A percentile compares a stretch with the other conserved stretches of the same genome.
Conservation (phyloP, 2,113 vertebrate species). For the Cottus gobio region DNA sequence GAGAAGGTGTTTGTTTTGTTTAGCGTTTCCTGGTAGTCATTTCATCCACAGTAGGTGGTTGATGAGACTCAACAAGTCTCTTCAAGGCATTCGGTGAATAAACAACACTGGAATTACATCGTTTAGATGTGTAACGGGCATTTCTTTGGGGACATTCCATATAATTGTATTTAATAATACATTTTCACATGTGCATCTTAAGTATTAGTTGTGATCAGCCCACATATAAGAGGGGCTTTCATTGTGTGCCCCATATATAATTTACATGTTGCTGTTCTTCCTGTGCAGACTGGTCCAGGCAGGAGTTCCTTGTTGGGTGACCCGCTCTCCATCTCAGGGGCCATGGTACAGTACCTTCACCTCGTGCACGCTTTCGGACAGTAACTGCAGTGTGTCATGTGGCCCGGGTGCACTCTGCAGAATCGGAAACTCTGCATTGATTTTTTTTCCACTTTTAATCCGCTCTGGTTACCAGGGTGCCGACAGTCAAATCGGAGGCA, state of each 20-base stretch:
- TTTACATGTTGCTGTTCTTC: background rate
- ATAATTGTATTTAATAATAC: background rate
- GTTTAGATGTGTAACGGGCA: background rate
- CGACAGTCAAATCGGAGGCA: conserved; percentile 39
- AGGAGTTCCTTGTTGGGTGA: conserved; percentile 63
- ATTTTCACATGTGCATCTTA: background rate
- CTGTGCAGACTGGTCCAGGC: conserved; percentile 64
- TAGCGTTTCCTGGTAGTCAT: background rate
- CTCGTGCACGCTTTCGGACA: conserved; percentile 8
- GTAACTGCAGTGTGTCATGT: conserved; percentile 11
- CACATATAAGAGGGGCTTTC: background rate
- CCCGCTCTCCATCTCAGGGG: conserved; percentile 78
- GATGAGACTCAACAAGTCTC: background rate
- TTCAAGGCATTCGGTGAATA: background rate
- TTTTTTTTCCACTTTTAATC: conserved; percentile 62
- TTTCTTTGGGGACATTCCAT: background rate
- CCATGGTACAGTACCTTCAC: conserved; percentile 77
- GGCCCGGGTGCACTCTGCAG: conserved; percentile 27
- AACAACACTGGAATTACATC: background rate
- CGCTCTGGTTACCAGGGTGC: conserved; percentile 54
- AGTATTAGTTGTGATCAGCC: background rate
- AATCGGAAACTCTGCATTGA: conserved; percentile 72
- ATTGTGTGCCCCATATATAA: background rate
- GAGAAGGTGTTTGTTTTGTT: background rate
- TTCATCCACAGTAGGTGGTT: background rate